A percentile compares a stretch with the other conserved stretches of the same genome.
phyloP scores from a whole-genome alignment of 2,888 invertebrate genomes.

The Cactoblastis cactorum region DNA sequence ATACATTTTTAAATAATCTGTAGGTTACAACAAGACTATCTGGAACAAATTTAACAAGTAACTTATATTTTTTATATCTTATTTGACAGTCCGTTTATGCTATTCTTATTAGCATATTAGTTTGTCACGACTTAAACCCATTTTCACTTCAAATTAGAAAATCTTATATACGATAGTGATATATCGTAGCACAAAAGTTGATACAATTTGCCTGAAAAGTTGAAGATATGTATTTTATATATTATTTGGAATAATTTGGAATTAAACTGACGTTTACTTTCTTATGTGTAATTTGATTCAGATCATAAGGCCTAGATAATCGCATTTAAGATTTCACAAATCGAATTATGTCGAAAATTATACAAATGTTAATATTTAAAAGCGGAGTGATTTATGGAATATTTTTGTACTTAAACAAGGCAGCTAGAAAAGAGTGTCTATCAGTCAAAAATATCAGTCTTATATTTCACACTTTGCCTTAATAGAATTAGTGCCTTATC shows the following conservation, averaged over 20 bases:
- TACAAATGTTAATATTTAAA: neutral
- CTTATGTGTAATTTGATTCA: neutral
- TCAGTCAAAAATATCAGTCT: slow-evolving; percentile 4
- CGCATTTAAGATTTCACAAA: neutral
- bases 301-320: neutral
- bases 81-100: neutral
- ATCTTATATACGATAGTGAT: too few relatives aligned
- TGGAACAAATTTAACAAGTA: too few relatives aligned
- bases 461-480: slow-evolving; percentile 37
- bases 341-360: neutral
- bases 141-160: neutral
- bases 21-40: too few relatives aligned
- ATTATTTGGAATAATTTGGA: too few relatives aligned
- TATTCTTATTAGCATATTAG: neutral
- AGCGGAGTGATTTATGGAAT: neutral
- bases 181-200: too few relatives aligned
- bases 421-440: slow-evolving; percentile 38
- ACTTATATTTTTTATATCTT: neutral
- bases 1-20: too few relatives aligned
- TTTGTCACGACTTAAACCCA: neutral
- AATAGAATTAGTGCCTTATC: slow-evolving; percentile 61
- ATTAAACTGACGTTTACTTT: too few relatives aligned
- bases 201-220: neutral
- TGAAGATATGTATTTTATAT: too few relatives aligned
- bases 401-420: slow-evolving; percentile 27